Evolutionary conservation across 2,113 vertebrate species (phyloP), one percentile per base, ranked within the genome.

Genomic region (Anhinga rufa): DNA sequence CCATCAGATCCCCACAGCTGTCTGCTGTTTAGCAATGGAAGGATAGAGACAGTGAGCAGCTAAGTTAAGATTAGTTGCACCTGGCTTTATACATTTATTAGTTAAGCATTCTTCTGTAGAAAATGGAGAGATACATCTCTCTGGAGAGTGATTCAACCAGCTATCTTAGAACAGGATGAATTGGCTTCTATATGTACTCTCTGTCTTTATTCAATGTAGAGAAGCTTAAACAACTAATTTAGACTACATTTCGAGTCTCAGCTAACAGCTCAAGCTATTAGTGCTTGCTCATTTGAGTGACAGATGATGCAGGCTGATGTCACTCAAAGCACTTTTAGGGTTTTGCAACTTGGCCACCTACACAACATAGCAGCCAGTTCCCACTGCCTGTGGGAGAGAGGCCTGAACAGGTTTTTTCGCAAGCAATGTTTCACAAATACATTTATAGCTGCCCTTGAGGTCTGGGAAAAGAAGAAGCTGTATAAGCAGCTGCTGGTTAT

Each of bases 391-490:
- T 17, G 55, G 32, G 20, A 82, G 16, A 76, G 26, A 82, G 26
- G 21, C 32, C 8, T 24, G 13, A 82, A 46, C 9, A 36, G 0
- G 2, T 5, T 28, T 55, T 90, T 84, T 44, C 4, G 4, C 31
- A 71, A 86, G 31, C 0, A 0, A 4, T 69, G 11, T 93, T 88
- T 76, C 82, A 80, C 66, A 86, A 86, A 36, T 61, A 18, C 0
- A 1, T 25, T 61, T 91, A 28, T 20, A 79, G 19, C 21, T 68
- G 62, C 29, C 11, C 40, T 44, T 76, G 36, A 29, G 20, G 48
- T 32, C 60, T 92, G 65, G 65, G 82, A 88, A 93, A 96, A 96
- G 90, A 87, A 65, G 85, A 52, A 95, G 72, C 17, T 84, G 29
- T 51, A 40, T 10, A 62, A 83, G 16, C 10, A 93, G 55, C 32